These are phyloP conservation scores for Asteroscopus sphinx DNA, from an alignment of 2,888 invertebrate genomes.

Conservation along the genomic window DNA sequence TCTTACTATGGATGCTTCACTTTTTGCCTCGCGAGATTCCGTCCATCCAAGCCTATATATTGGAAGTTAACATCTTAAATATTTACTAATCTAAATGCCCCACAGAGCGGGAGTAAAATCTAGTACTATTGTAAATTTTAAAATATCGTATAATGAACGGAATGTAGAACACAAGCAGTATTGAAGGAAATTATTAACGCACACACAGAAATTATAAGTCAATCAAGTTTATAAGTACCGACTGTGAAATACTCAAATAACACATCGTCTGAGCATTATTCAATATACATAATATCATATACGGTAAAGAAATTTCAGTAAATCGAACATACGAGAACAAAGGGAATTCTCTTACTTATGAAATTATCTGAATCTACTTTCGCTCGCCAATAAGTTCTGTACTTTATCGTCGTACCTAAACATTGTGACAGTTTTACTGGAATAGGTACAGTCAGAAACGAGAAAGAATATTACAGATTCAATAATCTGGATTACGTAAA, in stretches of 20 bases:
- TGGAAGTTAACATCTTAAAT: no score
- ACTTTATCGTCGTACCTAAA: slow-evolving; percentile 44
- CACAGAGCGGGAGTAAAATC: no score
- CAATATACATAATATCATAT: slow-evolving; percentile 20
- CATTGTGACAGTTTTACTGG: slow-evolving; percentile 48
- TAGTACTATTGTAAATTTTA: no score
- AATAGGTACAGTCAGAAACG: slow-evolving; percentile 26
- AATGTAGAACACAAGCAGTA: no score
- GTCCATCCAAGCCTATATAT: no score
- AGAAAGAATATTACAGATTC: slow-evolving; percentile 51
- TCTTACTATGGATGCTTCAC: no score
- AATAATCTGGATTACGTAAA: slow-evolving; percentile 57
- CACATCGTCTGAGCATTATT: slow-evolving; percentile 9
- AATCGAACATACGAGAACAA: slow-evolving; percentile 41
- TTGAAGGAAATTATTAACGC: no score
- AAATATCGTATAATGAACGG: no score
- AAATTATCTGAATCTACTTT: slow-evolving; percentile 41
- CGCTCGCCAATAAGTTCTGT: slow-evolving; percentile 32
- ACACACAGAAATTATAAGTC: no score
- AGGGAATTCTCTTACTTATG: slow-evolving; percentile 43
- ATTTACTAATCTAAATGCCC: no score
- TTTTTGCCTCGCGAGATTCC: no score
- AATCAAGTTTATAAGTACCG: background rate
- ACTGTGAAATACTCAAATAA: background rate
- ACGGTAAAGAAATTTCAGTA: slow-evolving; percentile 27